These are phyloP conservation scores for Allophyes oxyacanthae DNA, from an alignment of 2,888 invertebrate species.

Conservation along the genomic window DNA sequence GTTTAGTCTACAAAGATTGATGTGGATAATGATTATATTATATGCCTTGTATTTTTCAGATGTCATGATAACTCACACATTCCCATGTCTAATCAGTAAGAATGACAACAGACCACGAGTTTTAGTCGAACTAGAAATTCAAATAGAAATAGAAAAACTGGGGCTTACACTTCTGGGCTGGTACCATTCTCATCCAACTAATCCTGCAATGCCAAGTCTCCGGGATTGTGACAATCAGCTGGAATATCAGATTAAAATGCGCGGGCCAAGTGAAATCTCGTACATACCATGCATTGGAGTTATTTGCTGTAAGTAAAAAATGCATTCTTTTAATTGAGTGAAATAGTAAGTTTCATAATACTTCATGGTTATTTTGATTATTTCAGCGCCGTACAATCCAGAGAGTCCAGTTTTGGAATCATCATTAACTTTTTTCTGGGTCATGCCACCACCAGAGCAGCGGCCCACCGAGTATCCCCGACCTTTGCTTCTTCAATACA, in stretches of 20 bases:
- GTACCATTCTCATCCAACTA: slow-evolving; percentile 98
- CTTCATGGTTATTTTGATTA: not conserved
- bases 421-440: slow-evolving; percentile 96
- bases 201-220: slow-evolving; percentile 95
- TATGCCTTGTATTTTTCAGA: slow-evolving; percentile 87
- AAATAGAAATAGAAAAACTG: slow-evolving; percentile 94
- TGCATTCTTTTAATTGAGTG: not conserved
- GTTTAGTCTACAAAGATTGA: too few species aligned
- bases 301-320: slow-evolving; percentile 94
- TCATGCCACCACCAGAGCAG: slow-evolving; percentile 98
- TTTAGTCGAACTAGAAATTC: slow-evolving; percentile 94
- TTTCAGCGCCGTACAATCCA: slow-evolving; percentile 94
- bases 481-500: slow-evolving; percentile 97
- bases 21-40: too few species aligned
- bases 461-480: slow-evolving; percentile 97
- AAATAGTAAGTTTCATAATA: too few species aligned
- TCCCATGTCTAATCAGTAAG: slow-evolving; percentile 95
- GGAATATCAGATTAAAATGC: slow-evolving; percentile 98
- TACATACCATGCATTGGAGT: slow-evolving; percentile 98
- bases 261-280: slow-evolving; percentile 96
- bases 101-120: slow-evolving; percentile 93
- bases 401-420: slow-evolving; percentile 95
- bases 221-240: slow-evolving; percentile 97
- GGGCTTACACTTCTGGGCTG: slow-evolving; percentile 96
- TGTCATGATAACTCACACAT: slow-evolving; percentile 95